phyloP scores from a whole-genome alignment of 2,113 vertebrate species.

The Mesitornis unicolor region DNA sequence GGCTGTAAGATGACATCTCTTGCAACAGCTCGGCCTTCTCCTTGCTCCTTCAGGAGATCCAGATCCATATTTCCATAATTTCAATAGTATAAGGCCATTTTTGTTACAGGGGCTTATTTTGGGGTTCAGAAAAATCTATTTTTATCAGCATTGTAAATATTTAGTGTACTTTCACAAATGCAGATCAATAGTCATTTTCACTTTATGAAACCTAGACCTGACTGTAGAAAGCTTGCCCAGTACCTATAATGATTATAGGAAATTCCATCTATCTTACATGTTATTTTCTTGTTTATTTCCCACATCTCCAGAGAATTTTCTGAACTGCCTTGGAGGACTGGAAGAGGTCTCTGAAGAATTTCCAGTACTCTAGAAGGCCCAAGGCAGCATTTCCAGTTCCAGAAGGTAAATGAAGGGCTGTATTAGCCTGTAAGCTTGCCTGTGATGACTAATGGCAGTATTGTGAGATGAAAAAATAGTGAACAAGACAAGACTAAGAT shows the following conservation, averaged over 20 bases:
- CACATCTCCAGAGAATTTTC: conserved; percentile 51
- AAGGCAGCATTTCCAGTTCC: conserved; percentile 63
- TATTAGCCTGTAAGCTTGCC: conserved; percentile 63
- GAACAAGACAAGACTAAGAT: conserved; percentile 68
- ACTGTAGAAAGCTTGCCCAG: background rate
- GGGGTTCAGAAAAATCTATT: background rate
- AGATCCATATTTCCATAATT: background rate
- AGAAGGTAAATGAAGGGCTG: conserved; percentile 63
- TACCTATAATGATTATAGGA: background rate
- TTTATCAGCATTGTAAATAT: background rate
- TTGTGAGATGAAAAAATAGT: conserved; percentile 61
- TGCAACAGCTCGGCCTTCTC: background rate
- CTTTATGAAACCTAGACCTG: background rate
- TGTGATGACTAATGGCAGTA: conserved; percentile 67
- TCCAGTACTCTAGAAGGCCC: conserved; percentile 54
- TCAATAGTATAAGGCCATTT: background rate
- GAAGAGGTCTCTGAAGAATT: conserved; percentile 59
- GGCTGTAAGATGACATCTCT: background rate
- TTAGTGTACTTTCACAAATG: background rate
- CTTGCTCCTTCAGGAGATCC: background rate
- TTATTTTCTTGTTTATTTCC: conserved; percentile 41
- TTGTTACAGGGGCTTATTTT: background rate
- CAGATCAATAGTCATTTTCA: background rate
- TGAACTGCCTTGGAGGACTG: conserved; percentile 46
- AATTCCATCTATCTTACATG: background rate